A percentile compares a stretch with the other conserved stretches of the same genome.
phyloP scores from a whole-genome alignment of 2,113 vertebrate species.

The Malurus elegans region DNA sequence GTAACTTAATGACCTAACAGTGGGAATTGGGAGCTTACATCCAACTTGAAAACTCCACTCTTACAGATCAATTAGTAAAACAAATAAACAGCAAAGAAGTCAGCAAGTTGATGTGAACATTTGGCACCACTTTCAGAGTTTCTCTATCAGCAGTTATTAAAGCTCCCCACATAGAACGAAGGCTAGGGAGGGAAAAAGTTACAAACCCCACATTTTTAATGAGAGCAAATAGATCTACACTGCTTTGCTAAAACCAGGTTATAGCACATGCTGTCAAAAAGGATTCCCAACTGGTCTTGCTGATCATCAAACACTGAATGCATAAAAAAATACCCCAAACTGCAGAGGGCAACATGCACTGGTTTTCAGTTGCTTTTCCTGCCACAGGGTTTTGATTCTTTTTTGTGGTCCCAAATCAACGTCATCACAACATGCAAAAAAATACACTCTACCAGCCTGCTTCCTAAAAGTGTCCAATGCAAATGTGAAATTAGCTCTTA shows the following conservation, averaged over 20 bases:
- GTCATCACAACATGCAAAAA: neutral
- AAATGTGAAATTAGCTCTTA: neutral
- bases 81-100: neutral
- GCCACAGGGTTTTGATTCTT: neutral
- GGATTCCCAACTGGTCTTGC: neutral
- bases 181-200: neutral
- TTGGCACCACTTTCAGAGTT: neutral
- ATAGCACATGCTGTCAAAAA: neutral
- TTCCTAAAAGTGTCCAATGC: neutral
- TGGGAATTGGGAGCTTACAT: neutral
- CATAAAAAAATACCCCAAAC: neutral
- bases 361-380: neutral
- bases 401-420: neutral
- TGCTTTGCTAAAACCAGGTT: neutral
- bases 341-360: neutral
- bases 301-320: neutral
- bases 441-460: neutral
- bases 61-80: neutral
- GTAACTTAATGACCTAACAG: neutral
- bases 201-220: neutral
- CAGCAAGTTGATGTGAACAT: neutral
- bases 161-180: neutral
- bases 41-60: neutral
- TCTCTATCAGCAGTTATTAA: neutral
- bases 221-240: neutral